Evolutionary conservation across 2,113 vertebrate species (phyloP), one percentile per base, ranked within the genome.

Genomic region (Aptenodytes patagonicus): DNA sequence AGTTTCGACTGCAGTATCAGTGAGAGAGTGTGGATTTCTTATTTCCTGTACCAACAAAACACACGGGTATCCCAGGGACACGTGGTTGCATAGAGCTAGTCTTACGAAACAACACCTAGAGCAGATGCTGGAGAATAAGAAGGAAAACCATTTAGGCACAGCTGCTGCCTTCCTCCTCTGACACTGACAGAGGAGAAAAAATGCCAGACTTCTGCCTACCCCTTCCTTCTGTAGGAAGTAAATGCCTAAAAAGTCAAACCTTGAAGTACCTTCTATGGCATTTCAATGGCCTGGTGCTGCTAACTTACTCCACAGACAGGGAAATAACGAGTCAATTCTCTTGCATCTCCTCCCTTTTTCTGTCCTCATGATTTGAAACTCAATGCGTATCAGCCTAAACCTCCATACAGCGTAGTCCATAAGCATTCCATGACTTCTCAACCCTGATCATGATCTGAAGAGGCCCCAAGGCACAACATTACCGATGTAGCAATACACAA

Each of bases 21-120:
- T 10, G 32, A 66, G 22, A 19, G 34, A 49, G 47, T 0, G 1
- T 2, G 42, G 31, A 44, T 16, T 44, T 69, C 17, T 52, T 25
- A n/a, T 42, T 34, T 64, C 57, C 66, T 34, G 61, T 5, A 24
- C 78, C 79, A 85, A 17, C 20, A 47, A 21, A 85, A n/a, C 22
- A n/a, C 61, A 34, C 47, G 44, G 83, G 58, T 31, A 52, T 26
- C 36, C 51, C 72, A 78, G 83, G 36, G 68, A 90, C 88, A 47
- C 1, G 0, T 10, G 34, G 66, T 2, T 62, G 58, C 62, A 54
- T 0, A 9, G 44, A 70, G 58, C 26, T 61, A 6, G 8, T 32
- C 51, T 78, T 38, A 78, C 0, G 1, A 26, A 91, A 62, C 65
- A 49, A 90, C 81, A 89, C 19, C 51, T 10, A 13, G 8, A 77